A percentile compares a stretch with the other conserved stretches of the same genome.
These are phyloP conservation scores for Agonum fuliginosum DNA, from an alignment of 2,888 invertebrate species.

Conservation along the genomic window DNA sequence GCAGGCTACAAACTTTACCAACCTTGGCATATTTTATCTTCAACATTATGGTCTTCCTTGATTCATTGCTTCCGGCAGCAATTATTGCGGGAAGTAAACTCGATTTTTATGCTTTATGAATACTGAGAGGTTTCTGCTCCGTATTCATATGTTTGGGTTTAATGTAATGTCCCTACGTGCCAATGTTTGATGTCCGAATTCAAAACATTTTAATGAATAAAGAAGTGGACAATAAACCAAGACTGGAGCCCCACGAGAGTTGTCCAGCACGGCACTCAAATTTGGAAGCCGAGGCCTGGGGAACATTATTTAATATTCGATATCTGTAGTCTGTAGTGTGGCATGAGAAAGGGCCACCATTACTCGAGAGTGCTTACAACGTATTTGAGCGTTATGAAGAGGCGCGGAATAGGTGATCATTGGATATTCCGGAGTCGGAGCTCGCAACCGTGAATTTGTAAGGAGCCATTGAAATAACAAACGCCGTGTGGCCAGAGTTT, in stretches of 20 bases:
- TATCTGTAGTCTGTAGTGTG: neutral
- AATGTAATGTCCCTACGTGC: constrained; percentile 36
- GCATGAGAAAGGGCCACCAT: constrained; percentile 50
- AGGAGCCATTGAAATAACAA: constrained; percentile 58
- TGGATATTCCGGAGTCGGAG: constrained; percentile 47
- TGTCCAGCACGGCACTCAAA: neutral
- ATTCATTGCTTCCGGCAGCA: neutral
- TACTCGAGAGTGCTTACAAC: constrained; percentile 38
- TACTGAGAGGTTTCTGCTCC: neutral
- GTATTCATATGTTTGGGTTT: neutral
- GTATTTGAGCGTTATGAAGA: constrained; percentile 54
- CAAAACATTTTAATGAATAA: constrained; percentile 39
- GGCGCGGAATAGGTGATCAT: constrained; percentile 51
- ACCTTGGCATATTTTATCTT: neutral
- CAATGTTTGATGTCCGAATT: constrained; percentile 26
- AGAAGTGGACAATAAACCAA: constrained; percentile 43
- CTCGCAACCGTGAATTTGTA: constrained; percentile 55
- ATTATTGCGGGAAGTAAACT: constrained; percentile 6
- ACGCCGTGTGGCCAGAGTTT: constrained; percentile 53
- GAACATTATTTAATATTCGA: constrained; percentile 43
- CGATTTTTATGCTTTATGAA: constrained; percentile 28
- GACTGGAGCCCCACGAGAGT: neutral
- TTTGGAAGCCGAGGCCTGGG: neutral
- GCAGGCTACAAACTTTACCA: too few relatives aligned
- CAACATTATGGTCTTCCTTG: neutral